phyloP scores from a whole-genome alignment of 2,888 invertebrate species.

The Acronicta psi region DNA sequence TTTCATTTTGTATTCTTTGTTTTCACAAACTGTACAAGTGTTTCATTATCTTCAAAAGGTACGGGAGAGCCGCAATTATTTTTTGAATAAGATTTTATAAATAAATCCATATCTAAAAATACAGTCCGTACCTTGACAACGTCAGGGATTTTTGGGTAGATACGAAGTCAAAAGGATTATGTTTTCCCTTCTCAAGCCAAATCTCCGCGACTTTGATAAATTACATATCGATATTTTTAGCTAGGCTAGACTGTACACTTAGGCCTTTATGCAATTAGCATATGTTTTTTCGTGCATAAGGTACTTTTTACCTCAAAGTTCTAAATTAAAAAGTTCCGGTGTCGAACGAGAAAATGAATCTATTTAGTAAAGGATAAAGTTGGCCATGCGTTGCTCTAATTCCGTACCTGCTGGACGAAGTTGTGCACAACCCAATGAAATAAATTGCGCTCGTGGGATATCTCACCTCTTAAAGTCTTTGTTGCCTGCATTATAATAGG shows the following conservation, averaged over 20 bases:
- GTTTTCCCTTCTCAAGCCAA: slow-evolving; percentile 33
- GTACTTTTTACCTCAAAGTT: slow-evolving; percentile 47
- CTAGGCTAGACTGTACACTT: neutral
- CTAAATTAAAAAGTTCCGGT: slow-evolving; percentile 65
- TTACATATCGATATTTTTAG: slow-evolving; percentile 38
- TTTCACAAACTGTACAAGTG: slow-evolving; percentile 11
- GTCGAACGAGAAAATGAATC: slow-evolving; percentile 59
- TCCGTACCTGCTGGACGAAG: slow-evolving; percentile 44
- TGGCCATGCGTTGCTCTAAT: slow-evolving; percentile 43
- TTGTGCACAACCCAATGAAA: slow-evolving; percentile 46
- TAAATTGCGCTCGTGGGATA: slow-evolving; percentile 43
- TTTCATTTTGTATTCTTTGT: slow-evolving; percentile 20
- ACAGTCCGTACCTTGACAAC: slow-evolving; percentile 25
- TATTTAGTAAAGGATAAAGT: slow-evolving; percentile 65
- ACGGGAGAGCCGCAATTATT: slow-evolving; percentile 2
- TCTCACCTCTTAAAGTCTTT: slow-evolving; percentile 32
- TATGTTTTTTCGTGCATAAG: slow-evolving; percentile 2
- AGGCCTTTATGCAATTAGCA: neutral
- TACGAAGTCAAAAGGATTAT: slow-evolving; percentile 43
- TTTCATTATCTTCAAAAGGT: slow-evolving; percentile 10
- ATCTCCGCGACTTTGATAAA: slow-evolving; percentile 41
- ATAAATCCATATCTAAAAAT: slow-evolving; percentile 34
- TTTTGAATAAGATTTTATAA: slow-evolving; percentile 10
- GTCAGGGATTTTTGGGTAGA: slow-evolving; percentile 17
- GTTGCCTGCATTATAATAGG: slow-evolving; percentile 10